Conservation (phyloP, 2,113 vertebrate genomes). For the Gopherus flavomarginatus region DNA sequence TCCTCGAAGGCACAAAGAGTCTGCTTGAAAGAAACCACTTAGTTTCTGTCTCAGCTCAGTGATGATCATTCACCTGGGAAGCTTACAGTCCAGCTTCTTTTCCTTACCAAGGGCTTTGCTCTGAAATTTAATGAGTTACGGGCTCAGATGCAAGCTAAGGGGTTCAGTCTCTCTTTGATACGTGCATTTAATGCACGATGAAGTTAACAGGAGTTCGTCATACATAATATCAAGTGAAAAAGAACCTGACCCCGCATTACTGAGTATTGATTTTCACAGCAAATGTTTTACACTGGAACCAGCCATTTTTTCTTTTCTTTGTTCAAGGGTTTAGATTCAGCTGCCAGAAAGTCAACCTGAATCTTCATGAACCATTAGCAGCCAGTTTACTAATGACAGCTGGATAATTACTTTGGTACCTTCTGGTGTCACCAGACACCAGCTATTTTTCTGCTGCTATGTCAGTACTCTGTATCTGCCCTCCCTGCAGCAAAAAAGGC, state of each 20-base stretch:
- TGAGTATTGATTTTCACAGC: neutral
- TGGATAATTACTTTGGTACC: constrained; percentile 7
- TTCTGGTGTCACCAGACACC: neutral
- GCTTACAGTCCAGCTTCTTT: neutral
- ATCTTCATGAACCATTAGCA: neutral
- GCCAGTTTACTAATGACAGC: constrained; percentile 5
- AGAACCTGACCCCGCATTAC: neutral
- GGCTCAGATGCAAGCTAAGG: neutral
- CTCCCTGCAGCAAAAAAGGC: neutral
- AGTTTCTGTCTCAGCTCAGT: neutral
- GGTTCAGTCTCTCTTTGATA: no score
- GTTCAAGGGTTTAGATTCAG: neutral
- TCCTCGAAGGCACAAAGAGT: neutral
- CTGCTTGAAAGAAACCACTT: neutral
- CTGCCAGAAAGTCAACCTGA: neutral
- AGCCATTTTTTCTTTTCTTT: neutral
- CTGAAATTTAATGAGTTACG: neutral
- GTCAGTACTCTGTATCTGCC: neutral
- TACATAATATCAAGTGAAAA: neutral
- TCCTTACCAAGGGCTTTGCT: neutral
- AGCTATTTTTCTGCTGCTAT: neutral
- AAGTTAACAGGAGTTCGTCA: no score
- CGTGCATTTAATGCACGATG: neutral
- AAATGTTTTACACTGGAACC: neutral
- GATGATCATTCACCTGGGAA: neutral